Evolutionary conservation across 2,113 vertebrate species (phyloP).

Genomic region (Cebus imitator): DNA sequence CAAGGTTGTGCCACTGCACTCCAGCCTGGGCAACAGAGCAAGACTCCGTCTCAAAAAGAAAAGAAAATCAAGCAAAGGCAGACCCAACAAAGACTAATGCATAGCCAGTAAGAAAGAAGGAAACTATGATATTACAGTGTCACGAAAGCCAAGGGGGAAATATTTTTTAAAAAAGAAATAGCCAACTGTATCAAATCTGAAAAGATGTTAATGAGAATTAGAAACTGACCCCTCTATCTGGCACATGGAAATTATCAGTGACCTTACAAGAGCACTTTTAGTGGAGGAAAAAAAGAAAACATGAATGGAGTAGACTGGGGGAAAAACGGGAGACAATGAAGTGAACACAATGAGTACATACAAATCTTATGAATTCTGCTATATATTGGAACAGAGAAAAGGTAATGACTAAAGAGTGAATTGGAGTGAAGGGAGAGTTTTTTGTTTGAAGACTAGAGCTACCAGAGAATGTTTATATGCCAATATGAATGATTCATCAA

Average conservation of each 20-base stretch:
- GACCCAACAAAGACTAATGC: background rate
- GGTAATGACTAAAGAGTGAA: background rate
- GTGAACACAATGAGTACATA: background rate
- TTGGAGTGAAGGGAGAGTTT: background rate
- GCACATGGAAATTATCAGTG: background rate
- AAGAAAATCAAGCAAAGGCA: background rate
- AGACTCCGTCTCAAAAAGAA: no score
- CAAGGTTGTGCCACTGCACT: no score
- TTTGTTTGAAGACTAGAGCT: background rate
- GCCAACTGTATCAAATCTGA: background rate
- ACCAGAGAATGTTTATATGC: background rate
- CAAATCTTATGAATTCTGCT: background rate
- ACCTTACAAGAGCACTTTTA: background rate
- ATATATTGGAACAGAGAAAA: background rate
- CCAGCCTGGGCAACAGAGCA: no score
- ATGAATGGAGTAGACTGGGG: background rate
- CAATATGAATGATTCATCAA: background rate
- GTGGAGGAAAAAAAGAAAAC: background rate
- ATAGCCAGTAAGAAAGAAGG: background rate
- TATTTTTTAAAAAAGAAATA: background rate
- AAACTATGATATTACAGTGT: background rate
- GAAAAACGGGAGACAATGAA: background rate
- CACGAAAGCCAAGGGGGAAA: background rate
- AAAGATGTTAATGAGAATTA: slow-evolving; percentile 9
- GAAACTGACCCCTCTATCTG: background rate